A percentile compares a stretch with the other conserved stretches of the same genome.
These are phyloP conservation scores for Synanthedon andrenaeformis DNA, from an alignment of 2,888 invertebrate genomes.

Conservation along the genomic window DNA sequence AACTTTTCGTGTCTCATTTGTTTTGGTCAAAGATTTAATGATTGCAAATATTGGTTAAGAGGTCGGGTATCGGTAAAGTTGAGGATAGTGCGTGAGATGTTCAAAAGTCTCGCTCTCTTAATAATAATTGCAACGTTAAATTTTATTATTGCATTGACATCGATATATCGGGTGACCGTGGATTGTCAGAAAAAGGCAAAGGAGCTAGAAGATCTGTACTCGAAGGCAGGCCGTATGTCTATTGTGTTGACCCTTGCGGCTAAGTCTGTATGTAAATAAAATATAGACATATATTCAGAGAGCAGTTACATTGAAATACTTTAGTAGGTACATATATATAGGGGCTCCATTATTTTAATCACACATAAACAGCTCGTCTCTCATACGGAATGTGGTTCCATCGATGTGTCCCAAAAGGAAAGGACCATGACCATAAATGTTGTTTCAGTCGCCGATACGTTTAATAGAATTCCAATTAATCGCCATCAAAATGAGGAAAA, in stretches of 20 bases:
- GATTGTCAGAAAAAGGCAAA: conserved; percentile 40
- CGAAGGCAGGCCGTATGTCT: conserved; percentile 7
- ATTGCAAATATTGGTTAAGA: conserved; percentile 53
- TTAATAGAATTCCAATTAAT: conserved; percentile 49
- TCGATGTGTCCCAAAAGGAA: conserved; percentile 52
- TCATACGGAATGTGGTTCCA: conserved; percentile 50
- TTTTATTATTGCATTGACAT: conserved; percentile 65
- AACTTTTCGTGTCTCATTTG: conserved; percentile 26
- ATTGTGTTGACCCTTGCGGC: too few species aligned
- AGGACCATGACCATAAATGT: conserved; percentile 40
- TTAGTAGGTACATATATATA: conserved; percentile 5
- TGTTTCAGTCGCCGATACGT: conserved; percentile 33
- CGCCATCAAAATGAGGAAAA: conserved; percentile 1
- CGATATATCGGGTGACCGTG: conserved; percentile 42
- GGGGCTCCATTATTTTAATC: conserved; percentile 41
- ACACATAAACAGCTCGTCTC: conserved; percentile 46
- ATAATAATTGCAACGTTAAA: conserved; percentile 50
- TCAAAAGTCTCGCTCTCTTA: conserved; percentile 15
- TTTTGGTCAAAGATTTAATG: conserved; percentile 34
- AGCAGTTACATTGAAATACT: too few species aligned
- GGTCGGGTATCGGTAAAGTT: conserved; percentile 54
- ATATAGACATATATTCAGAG: too few species aligned
- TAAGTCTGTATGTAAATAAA: too few species aligned
- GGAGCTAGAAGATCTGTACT: conserved; percentile 64
- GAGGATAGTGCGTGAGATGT: conserved; percentile 22